Evolutionary conservation across 1,140 invertebrate species (phyloP), one percentile per base, ranked within the genome.

Genomic region (Drosophila malerkotliana): DNA sequence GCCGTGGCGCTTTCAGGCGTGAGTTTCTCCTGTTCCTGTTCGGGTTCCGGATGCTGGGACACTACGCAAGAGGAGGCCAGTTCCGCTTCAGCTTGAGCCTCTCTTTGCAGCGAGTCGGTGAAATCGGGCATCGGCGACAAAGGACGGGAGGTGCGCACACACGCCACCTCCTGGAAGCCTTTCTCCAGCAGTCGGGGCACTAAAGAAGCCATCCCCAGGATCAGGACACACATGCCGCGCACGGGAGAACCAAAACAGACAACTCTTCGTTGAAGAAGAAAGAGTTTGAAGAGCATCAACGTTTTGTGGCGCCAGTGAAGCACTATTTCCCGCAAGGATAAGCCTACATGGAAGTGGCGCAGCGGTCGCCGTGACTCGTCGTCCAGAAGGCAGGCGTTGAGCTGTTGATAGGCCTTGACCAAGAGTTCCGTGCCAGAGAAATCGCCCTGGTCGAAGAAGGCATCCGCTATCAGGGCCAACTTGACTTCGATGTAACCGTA

Each of bases 361-460:
- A 41, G 94, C 92, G 90, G 94, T 92, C 75, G 96, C 7, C 62
- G 82, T 21, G 74, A 72, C 93, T 75, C 76, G 93, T 77, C 89
- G 47, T 97, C 93, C 92, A 92, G 93, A 87, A 98, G 94, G 91
- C 96, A 98, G 72, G 94, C 94, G 92, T 98, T 98, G 3, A 99
- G 93, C 92, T 99, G 98, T 84, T 96, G 95, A 92, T 96, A 99
- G 44, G 98, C 98, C 91, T 99, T 97, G 90, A 98, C 95, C 51
- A 99, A 93, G 26, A 99, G 93, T 9, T 95, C 95, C n/a, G 97
- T 96, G 92, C 97, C 96, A 55, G 97, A 97, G 85, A 98, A 98
- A 92, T 98, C 97, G 32, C 96, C 96, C 93, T 99, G 97, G 69
- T 98, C 95, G 92, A 99, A 99, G 92, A 99, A 99, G 0, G 98